A percentile compares a stretch with the other conserved stretches of the same genome.
These are phyloP conservation scores for Helicorthomorpha holstii DNA, from an alignment of 1,140 invertebrate species.

Conservation along the genomic window DNA sequence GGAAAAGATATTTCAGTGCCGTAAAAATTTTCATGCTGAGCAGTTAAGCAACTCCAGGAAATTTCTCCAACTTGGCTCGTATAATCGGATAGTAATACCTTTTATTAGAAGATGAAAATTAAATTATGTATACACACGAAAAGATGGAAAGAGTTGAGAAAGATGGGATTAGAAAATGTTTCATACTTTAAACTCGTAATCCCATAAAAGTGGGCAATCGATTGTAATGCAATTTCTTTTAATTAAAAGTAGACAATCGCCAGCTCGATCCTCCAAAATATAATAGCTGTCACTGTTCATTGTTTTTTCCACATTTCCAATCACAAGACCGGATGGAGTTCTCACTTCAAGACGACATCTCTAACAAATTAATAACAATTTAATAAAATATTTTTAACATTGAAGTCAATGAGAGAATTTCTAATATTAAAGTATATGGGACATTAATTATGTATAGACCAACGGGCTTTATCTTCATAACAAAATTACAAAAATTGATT, in stretches of 20 bases:
- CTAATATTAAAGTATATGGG: too few relatives aligned
- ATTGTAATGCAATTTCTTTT: not conserved
- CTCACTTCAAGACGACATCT: not conserved
- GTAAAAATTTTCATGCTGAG: not conserved
- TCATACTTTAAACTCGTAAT: constrained; percentile 1
- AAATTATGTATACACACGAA: not conserved
- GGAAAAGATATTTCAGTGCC: constrained; percentile 1
- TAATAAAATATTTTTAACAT: too few relatives aligned
- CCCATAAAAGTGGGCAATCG: constrained; percentile 1
- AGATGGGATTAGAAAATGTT: not conserved
- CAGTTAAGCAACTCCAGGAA: not conserved
- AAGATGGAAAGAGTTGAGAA: not conserved
- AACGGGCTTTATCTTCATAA: too few relatives aligned
- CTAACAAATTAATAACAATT: not conserved
- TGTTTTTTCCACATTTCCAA: constrained; percentile 1
- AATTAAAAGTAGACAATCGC: not conserved
- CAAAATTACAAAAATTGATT: too few relatives aligned
- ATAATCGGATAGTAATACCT: not conserved
- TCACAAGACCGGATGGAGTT: not conserved
- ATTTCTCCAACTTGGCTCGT: not conserved
- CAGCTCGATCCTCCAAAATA: not conserved
- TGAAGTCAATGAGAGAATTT: too few relatives aligned
- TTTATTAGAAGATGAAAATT: not conserved
- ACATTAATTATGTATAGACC: too few relatives aligned
- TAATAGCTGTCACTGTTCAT: not conserved